These are phyloP conservation scores for Arctocebus calabarensis DNA, from an alignment of 2,797 vertebrate genomes.

Conservation along the genomic window DNA sequence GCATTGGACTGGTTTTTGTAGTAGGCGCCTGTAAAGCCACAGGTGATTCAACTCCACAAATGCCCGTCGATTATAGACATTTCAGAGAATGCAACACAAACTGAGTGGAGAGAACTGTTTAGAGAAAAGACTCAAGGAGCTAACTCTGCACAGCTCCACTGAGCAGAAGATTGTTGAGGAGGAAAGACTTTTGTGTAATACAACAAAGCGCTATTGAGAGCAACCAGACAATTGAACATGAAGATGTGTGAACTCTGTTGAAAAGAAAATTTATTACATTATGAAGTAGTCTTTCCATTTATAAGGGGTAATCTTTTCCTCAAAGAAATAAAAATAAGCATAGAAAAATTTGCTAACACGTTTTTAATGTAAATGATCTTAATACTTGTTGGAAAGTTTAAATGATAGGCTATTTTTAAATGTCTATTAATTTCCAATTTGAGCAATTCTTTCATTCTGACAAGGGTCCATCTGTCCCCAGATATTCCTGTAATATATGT, in stretches of 20 bases:
- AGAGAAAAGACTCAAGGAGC: constrained; percentile 73
- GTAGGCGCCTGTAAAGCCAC: neutral
- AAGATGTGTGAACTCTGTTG: constrained; percentile 31
- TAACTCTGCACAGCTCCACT: constrained; percentile 76
- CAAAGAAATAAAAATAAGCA: constrained; percentile 21
- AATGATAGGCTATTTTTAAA: neutral
- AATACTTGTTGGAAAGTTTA: neutral
- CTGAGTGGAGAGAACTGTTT: constrained; percentile 63
- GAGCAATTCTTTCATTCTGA: constrained; percentile 23
- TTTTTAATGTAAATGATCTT: constrained; percentile 43
- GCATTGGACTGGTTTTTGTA: neutral
- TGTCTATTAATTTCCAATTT: constrained; percentile 40
- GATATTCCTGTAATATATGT: neutral
- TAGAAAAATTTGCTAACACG: constrained; percentile 1
- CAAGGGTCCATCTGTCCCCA: neutral
- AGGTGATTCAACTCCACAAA: constrained; percentile 34
- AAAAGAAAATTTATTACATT: constrained; percentile 65
- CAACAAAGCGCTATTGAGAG: constrained; percentile 48
- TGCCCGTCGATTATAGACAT: constrained; percentile 47
- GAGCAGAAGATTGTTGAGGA: constrained; percentile 65
- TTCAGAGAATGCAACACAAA: constrained; percentile 40
- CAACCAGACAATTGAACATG: constrained; percentile 41
- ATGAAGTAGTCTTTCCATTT: constrained; percentile 51
- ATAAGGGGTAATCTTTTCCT: neutral
- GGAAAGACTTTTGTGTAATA: constrained; percentile 58